Base-by-base conservation (phyloP, 92 coral and sea anemone species). In the Porites divaricata region DNA sequence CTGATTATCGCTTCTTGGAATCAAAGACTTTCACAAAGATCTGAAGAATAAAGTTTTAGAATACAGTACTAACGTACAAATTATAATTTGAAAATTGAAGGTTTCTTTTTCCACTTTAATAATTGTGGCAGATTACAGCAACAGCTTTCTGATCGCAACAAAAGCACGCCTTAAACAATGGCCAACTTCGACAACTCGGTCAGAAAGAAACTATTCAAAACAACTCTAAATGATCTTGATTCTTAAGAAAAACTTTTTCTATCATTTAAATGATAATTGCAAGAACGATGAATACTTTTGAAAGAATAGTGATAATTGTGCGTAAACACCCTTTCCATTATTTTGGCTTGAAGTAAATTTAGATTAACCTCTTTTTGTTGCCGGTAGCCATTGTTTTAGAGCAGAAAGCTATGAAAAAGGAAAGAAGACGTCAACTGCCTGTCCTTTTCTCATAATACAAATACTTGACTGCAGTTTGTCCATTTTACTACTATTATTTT, bases 241-340 rank as follows among this genome's bases (percentile, higher is more conserved):
- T 82, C 26, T 23, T 16, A 82, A 72, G 65, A 61, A 72, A 61
- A 61, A 63, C 24, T 72, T 72, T 49, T 71, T 73, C 56, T 57
- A 45, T 72, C 78, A 82, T 82, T 72, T 15, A 58, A 61, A 71
- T 72, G 79, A 82, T 82, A 73, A 82, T 82, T 71, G 69, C 79
- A 49, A 63, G 86, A 72, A 72, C 77, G 59, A 71, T 72, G 86
- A 75, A 75, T 63, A 86, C 85, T 71, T 73, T 92, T 76, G 73
- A 94, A 84, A 85, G 89, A 81, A 69, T 87, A 67, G 93, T 87
- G 98, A 87, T 87, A 92, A 94, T 94, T 89, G 85, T 21, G 89
- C 84, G 89, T 92, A 92, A 92, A 94, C 92, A 94, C 88, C 84
- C 93, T 69, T 56, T 84, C 95, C 95, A 83, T 91, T 80, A 75